These are phyloP conservation scores for Hirtodrosophila alboralis DNA, from an alignment of 2,888 invertebrate species.

Conservation along the genomic window DNA sequence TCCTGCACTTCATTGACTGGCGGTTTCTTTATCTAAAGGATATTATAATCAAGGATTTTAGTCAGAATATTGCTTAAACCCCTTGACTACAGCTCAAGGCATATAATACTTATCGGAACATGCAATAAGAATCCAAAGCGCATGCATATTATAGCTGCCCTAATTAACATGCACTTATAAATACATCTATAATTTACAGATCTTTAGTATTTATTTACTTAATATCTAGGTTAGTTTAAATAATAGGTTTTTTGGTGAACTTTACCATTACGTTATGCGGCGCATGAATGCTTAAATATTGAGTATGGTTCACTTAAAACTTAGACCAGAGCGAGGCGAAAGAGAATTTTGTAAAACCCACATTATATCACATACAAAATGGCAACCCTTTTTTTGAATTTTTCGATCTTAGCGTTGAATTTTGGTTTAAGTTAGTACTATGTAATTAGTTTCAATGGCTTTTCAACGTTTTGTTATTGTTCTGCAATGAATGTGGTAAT, in stretches of 20 bases:
- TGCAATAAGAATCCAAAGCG: constrained; percentile 40
- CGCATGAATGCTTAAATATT: constrained; percentile 53
- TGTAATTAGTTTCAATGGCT: constrained; percentile 67
- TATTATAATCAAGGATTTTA: background rate
- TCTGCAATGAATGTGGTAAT: constrained; percentile 45
- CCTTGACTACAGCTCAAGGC: constrained; percentile 17
- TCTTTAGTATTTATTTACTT: constrained; percentile 52
- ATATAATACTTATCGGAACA: constrained; percentile 58
- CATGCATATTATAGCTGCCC: constrained; percentile 43
- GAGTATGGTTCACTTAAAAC: constrained; percentile 67
- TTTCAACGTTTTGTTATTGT: constrained; percentile 71
- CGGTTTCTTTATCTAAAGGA: constrained; percentile 53
- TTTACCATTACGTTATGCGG: constrained; percentile 64
- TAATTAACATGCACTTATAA: constrained; percentile 18
- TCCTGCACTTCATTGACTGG: constrained; percentile 41
- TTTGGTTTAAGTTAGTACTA: constrained; percentile 49
- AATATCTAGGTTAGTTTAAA: constrained; percentile 41
- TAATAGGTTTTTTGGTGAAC: constrained; percentile 48
- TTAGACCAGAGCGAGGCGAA: constrained; percentile 51
- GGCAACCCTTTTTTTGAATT: constrained; percentile 43
- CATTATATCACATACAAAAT: constrained; percentile 69
- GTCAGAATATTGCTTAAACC: constrained; percentile 3
- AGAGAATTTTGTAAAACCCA: constrained; percentile 55
- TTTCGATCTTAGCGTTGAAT: constrained; percentile 17
- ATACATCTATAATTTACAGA: constrained; percentile 2